Conservation (phyloP, 2,888 invertebrate species). For the Tipula helvola region DNA sequence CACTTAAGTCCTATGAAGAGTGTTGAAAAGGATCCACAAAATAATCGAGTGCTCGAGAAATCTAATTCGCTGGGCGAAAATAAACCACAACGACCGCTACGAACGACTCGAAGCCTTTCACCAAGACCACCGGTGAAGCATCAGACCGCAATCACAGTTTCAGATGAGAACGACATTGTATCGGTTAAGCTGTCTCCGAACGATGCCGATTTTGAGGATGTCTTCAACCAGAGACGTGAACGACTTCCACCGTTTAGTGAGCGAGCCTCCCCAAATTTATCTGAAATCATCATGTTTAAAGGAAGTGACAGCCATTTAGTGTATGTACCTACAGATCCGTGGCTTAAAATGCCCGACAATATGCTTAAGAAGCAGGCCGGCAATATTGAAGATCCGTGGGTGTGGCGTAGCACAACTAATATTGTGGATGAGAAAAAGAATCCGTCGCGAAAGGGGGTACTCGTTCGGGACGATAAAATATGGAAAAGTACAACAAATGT, state of each 20-base stretch:
- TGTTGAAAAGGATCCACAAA: constrained; percentile 23
- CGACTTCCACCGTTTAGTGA: constrained; percentile 27
- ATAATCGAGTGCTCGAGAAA: constrained; percentile 21
- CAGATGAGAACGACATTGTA: constrained; percentile 23
- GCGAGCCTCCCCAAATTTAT: constrained; percentile 34
- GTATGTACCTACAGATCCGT: constrained; percentile 32
- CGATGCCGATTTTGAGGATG: constrained; percentile 23
- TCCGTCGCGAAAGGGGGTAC: constrained; percentile 11
- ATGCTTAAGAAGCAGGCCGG: not conserved
- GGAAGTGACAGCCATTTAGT: constrained; percentile 30
- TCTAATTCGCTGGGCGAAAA: constrained; percentile 25
- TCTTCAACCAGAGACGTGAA: constrained; percentile 14
- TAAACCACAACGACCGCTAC: constrained; percentile 23
- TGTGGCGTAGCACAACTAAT: constrained; percentile 21
- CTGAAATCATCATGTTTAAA: constrained; percentile 25
- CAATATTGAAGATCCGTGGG: constrained; percentile 26
- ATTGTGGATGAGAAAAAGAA: not conserved
- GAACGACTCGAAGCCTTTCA: constrained; percentile 24
- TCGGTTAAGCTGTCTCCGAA: constrained; percentile 24
- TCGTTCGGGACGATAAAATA: not conserved
- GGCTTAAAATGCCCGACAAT: constrained; percentile 28
- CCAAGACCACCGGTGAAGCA: constrained; percentile 25
- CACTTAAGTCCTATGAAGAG: constrained; percentile 34
- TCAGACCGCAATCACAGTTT: constrained; percentile 24
- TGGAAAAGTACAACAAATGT: constrained; percentile 8